Conservation (phyloP, 2,888 invertebrate genomes). For the Fabriciana adippe region DNA sequence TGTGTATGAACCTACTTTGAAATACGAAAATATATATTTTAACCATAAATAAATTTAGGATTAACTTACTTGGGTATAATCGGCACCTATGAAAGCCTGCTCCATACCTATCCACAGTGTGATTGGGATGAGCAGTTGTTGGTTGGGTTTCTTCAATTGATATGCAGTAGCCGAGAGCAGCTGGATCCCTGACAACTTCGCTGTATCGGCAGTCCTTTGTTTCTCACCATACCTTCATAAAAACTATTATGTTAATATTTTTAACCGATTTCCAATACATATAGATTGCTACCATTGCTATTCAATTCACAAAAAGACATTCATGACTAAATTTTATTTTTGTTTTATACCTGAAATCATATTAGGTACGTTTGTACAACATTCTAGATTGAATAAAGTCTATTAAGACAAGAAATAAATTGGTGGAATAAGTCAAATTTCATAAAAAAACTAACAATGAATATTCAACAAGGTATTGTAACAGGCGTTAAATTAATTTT, state of each 20-base stretch:
- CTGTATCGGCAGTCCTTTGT: conserved; percentile 88
- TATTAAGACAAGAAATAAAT: conserved; percentile 7
- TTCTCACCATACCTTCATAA: conserved; percentile 90
- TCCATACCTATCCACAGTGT: conserved; percentile 99
- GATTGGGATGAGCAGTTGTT: conserved; percentile 95
- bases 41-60: not conserved
- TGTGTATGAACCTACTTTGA: too few relatives aligned
- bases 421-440: conserved; percentile 14
- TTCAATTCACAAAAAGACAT: not conserved
- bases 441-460: conserved; percentile 25
- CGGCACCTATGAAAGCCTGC: conserved; percentile 97
- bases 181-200: conserved; percentile 88
- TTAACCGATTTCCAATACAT: not conserved
- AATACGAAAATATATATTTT: too few relatives aligned
- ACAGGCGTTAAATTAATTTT: conserved; percentile 31
- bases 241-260: conserved; percentile 26
- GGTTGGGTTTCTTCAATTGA: conserved; percentile 95
- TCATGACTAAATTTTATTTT: not conserved
- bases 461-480: conserved; percentile 20
- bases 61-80: conserved; percentile 88
- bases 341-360: not conserved
- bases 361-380: not conserved
- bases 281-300: not conserved
- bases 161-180: conserved; percentile 93
- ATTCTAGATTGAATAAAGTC: conserved; percentile 15